Conservation (phyloP, 2,113 vertebrate genomes). For the Nicator chloris region DNA sequence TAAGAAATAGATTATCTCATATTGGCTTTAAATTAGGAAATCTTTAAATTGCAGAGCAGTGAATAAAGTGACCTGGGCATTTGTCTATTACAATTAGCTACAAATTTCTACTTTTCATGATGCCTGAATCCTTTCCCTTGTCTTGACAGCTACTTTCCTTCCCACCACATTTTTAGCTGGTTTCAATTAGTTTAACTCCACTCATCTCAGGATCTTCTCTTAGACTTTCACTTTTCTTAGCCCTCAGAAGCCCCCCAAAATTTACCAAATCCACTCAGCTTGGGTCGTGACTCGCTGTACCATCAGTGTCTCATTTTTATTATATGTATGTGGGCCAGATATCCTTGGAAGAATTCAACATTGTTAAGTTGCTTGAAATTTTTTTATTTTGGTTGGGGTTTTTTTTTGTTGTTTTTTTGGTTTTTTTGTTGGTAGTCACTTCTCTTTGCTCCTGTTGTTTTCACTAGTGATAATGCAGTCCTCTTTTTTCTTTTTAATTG, state of each 20-base stretch:
- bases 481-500: background rate
- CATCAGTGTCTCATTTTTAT: background rate
- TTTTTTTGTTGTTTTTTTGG: background rate
- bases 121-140: background rate
- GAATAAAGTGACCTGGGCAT: background rate
- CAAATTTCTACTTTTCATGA: background rate
- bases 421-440: no score
- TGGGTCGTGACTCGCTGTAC: background rate
- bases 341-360: background rate
- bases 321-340: background rate
- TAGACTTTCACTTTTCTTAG: background rate
- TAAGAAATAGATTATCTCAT: slow-evolving; percentile 20
- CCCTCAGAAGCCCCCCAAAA: background rate
- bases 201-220: background rate
- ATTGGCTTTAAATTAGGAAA: background rate
- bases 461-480: background rate
- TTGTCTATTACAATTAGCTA: background rate
- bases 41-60: background rate
- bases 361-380: background rate
- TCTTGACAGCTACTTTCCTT: background rate
- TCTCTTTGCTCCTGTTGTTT: no score
- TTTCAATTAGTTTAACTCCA: background rate
- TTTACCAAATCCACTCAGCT: background rate
- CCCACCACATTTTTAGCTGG: background rate
- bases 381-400: background rate